Percentiles rank a stretch among this genome's conserved stretches.
These are phyloP conservation scores for Patella caerulea DNA, from an alignment of 2,888 invertebrate species.

Conservation along the genomic window DNA sequence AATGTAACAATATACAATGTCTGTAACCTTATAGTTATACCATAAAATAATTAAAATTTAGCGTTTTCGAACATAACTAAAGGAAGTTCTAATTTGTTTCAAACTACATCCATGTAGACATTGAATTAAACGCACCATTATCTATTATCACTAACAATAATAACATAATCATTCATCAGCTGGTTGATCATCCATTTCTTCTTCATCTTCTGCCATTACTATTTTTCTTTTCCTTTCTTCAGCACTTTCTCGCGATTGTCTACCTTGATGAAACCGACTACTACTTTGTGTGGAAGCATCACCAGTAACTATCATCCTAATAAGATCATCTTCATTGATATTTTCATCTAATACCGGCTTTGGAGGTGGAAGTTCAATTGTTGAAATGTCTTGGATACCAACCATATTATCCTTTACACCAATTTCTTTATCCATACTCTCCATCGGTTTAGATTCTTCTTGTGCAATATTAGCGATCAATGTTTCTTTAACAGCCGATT, in stretches of 20 bases:
- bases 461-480: not conserved
- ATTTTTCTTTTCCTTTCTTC: not conserved
- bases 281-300: not conserved
- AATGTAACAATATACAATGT: too few relatives aligned
- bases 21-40: too few relatives aligned
- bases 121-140: too few relatives aligned
- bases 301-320: not conserved
- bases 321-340: not conserved
- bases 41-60: too few relatives aligned
- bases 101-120: too few relatives aligned
- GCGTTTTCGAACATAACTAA: too few relatives aligned
- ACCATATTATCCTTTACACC: not conserved
- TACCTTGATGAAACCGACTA: not conserved
- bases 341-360: not conserved
- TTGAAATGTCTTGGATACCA: too few relatives aligned
- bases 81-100: too few relatives aligned
- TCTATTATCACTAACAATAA: too few relatives aligned
- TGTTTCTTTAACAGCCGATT: not conserved
- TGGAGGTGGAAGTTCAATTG: not conserved
- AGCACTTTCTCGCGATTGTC: not conserved
- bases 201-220: constrained; percentile 13
- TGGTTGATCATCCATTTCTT: constrained; percentile 25
- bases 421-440: not conserved
- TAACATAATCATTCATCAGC: constrained; percentile 17
- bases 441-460: not conserved